These are phyloP conservation scores for Dermolepida albohirtum DNA, from an alignment of 2,888 invertebrate species.

Conservation along the genomic window DNA sequence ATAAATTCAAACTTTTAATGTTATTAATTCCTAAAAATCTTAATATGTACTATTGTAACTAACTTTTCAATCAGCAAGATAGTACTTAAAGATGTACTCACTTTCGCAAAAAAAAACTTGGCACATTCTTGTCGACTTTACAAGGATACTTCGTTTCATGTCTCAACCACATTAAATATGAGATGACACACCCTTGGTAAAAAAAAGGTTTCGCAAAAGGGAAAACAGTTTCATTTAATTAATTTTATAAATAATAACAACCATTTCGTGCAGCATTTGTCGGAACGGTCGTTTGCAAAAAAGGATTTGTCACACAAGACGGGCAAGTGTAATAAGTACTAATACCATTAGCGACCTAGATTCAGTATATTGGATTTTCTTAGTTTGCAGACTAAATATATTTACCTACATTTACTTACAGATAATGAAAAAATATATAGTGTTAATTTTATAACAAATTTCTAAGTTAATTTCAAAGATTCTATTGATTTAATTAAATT, in stretches of 20 bases:
- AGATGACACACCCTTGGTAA: conserved; percentile 32
- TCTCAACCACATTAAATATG: neutral
- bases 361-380: conserved; percentile 37
- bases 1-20: too few relatives aligned
- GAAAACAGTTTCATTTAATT: conserved; percentile 28
- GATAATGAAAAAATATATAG: conserved; percentile 22
- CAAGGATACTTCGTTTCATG: conserved; percentile 5
- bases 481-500: too few relatives aligned
- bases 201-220: conserved; percentile 11
- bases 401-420: conserved; percentile 16
- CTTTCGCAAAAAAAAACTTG: neutral
- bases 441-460: conserved; percentile 10
- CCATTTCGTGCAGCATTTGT: conserved; percentile 22
- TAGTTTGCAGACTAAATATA: conserved; percentile 25
- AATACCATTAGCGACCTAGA: conserved; percentile 33
- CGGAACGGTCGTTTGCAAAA: conserved; percentile 5
- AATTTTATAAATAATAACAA: conserved; percentile 37
- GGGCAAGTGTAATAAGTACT: conserved; percentile 24
- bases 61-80: too few relatives aligned
- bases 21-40: too few relatives aligned
- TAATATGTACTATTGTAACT: too few relatives aligned
- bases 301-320: conserved; percentile 28
- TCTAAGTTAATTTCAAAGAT: conserved; percentile 2
- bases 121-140: neutral
- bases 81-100: too few relatives aligned